Conservation (phyloP, 1,140 invertebrate genomes). For the Probaryconus sp. region DNA sequence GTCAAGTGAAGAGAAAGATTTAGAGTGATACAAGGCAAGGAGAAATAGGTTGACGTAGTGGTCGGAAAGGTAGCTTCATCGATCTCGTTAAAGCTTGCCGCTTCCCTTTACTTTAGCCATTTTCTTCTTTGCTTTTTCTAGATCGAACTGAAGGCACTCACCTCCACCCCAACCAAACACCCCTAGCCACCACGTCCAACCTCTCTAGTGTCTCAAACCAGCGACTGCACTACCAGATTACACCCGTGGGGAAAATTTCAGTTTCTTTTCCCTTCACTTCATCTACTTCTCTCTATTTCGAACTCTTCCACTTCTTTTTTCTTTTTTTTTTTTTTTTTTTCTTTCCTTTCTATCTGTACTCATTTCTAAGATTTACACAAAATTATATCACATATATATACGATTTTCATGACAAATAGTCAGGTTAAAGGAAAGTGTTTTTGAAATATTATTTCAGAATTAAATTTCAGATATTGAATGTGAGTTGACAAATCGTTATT, state of each 20-base stretch:
- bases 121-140: slow-evolving; percentile 60
- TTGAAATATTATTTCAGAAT: too few species aligned
- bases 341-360: too few species aligned
- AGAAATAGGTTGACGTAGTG: slow-evolving; percentile 36
- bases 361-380: slow-evolving; percentile 26
- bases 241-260: slow-evolving; percentile 66
- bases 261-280: slow-evolving; percentile 43
- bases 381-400: slow-evolving; percentile 1
- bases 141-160: slow-evolving; percentile 51
- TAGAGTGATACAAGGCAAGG: slow-evolving; percentile 31
- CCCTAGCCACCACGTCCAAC: slow-evolving; percentile 31
- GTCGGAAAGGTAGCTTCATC: slow-evolving; percentile 64
- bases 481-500: too few species aligned
- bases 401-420: too few species aligned
- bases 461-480: too few species aligned
- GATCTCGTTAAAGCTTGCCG: slow-evolving; percentile 70
- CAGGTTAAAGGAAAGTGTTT: too few species aligned
- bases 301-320: slow-evolving; percentile 9
- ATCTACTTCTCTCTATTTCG: slow-evolving; percentile 37
- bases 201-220: slow-evolving; percentile 45
- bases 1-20: slow-evolving; percentile 22
- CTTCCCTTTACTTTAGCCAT: slow-evolving; percentile 60
- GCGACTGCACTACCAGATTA: slow-evolving; percentile 65
- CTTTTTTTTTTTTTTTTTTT: slow-evolving; percentile 1
- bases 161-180: slow-evolving; percentile 36